Evolutionary conservation across 2,113 vertebrate genomes (phyloP).

Genomic region (Grantiella picta): DNA sequence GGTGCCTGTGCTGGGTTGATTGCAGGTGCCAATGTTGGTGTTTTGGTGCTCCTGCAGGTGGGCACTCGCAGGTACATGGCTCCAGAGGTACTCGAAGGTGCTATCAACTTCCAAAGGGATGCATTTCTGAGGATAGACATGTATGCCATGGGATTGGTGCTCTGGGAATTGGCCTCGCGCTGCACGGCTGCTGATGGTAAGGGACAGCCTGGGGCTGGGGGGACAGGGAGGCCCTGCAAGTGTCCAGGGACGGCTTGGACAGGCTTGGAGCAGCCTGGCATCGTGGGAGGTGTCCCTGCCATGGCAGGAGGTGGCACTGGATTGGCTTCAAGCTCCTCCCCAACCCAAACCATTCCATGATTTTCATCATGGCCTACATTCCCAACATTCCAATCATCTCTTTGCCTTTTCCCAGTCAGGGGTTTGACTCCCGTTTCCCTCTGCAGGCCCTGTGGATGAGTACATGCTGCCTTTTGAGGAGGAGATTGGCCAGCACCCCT

Average conservation of each 20-base stretch:
- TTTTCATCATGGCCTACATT: rapidly evolving
- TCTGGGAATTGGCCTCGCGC: constrained; percentile 92
- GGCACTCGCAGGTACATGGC: constrained; percentile 98
- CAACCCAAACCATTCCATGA: rapidly evolving
- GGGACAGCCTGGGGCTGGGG: not conserved
- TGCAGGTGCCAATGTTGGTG: rapidly evolving
- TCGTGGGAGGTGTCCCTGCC: not conserved
- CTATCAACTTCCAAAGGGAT: constrained; percentile 98
- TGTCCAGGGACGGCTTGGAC: not conserved
- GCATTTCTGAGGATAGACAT: constrained; percentile 97
- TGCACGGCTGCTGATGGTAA: constrained; percentile 94
- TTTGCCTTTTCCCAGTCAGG: rapidly evolving
- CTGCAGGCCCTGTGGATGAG: constrained; percentile 91
- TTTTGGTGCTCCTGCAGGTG: constrained; percentile 74
- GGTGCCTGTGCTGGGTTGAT: rapidly evolving
- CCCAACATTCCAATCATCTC: rapidly evolving
- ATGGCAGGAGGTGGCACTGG: rapidly evolving
- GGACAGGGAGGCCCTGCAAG: too few relatives aligned
- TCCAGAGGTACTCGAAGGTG: constrained; percentile 96
- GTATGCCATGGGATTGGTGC: constrained; percentile 93
- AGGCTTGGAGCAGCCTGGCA: not conserved
- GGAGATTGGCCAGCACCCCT: constrained; percentile 97
- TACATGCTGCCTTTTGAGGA: constrained; percentile 98
- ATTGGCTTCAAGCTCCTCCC: not conserved
- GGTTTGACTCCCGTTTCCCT: not conserved